Base-by-base conservation (phyloP, 2,113 vertebrate genomes). In the Megaceryle torquata region DNA sequence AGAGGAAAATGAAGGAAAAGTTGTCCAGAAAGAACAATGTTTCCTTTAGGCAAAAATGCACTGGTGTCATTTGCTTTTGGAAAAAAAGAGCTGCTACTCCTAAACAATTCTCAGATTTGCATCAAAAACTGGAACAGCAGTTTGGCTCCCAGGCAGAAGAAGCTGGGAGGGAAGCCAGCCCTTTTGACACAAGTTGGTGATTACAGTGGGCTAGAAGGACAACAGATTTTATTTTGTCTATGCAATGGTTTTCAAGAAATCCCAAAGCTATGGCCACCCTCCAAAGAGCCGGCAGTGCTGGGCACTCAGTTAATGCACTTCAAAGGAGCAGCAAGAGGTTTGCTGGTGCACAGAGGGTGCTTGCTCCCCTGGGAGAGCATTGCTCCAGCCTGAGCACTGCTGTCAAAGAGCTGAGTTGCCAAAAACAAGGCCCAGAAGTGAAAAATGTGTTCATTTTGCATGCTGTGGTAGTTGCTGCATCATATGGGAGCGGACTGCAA, bases 41-140 rank as follows among this genome's bases (percentile, higher is more conserved):
- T 96, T 94, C 88, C 95, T 93, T 96, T 41, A 91, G 94, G 95
- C 96, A 89, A 96, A 95, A 94, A 89, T 2, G 12, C 77, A 69
- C 81, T 64, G 61, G 57, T 95, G 71, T 50, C 13, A 4, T 28
- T 57, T 28, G 67, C 82, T 94, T 93, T 83, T 80, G 33, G 20
- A 51, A 77, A 22, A 50, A 77, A 95, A 88, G 44, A 53, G 37
- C 51, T 89, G 72, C 65, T 90, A 48, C 46, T 83, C 67, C 90
- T 92, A 51, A 82, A 69, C 82, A 88, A 76, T 93, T 84, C 77
- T 89, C 53, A 59, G 77, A 87, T 92, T 92, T 94, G 74, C 54
- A 86, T 94, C 67, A 91, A 77, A 51, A 87, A 75, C 69, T 60
- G 25, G 72, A 83, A 81, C 76, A 69, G 60, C 57, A 61, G 83